These are phyloP conservation scores for Mirza zaza DNA, from an alignment of 2,113 vertebrate species.

Conservation along the genomic window DNA sequence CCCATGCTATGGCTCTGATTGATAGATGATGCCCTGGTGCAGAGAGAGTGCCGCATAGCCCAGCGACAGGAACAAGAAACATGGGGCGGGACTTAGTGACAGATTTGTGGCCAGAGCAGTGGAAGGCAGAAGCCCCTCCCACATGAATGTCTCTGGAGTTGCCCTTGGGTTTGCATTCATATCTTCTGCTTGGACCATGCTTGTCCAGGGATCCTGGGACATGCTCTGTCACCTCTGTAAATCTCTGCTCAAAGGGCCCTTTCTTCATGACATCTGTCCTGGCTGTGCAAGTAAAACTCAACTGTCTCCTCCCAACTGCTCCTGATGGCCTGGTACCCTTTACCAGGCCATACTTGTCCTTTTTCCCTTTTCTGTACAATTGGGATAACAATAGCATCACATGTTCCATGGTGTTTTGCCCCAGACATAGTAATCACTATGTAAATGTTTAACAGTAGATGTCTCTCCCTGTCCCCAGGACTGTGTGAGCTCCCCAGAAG, in stretches of 20 bases:
- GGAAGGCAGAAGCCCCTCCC: neutral
- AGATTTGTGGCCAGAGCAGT: neutral
- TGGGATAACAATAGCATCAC: neutral
- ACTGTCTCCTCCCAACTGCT: rapidly evolving
- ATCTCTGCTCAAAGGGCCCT: neutral
- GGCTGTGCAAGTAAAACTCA: rapidly evolving
- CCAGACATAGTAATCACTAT: neutral
- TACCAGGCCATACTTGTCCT: neutral
- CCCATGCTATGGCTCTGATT: neutral
- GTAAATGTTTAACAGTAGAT: neutral
- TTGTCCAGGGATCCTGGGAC: neutral
- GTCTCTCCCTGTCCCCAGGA: neutral
- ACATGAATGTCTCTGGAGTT: neutral
- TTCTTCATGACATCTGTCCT: neutral
- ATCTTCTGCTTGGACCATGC: neutral
- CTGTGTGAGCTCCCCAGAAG: neutral
- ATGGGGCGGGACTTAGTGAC: neutral
- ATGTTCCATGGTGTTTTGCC: neutral
- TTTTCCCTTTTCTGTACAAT: neutral
- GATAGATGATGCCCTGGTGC: neutral
- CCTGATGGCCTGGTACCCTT: neutral
- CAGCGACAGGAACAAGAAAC: neutral
- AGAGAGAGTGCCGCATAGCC: neutral
- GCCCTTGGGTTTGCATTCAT: neutral
- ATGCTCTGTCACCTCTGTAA: too few relatives aligned